Evolutionary conservation across 2,113 vertebrate species (phyloP), one percentile per base, ranked within the genome.

Genomic region (Clinocottus analis): DNA sequence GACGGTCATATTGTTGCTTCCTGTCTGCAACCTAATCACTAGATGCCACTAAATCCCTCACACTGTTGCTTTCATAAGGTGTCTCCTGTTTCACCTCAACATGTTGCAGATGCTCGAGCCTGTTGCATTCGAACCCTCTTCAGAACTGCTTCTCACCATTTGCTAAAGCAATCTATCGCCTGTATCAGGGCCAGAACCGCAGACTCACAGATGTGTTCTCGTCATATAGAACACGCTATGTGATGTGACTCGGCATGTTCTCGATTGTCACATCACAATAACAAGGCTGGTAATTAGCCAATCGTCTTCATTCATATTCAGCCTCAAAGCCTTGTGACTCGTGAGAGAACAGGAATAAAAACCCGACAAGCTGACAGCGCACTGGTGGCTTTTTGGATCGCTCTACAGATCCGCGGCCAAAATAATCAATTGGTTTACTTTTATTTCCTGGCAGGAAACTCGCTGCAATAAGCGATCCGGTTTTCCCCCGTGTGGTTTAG

Each of bases 311-410:
- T 49, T 56, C 58, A 69, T 64, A 45, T 21, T 33, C 11, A 73
- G 67, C 72, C 72, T 68, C 70, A 56, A 33, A 68, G 17, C 47
- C 0, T 45, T 43, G 45, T 71, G 58, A 82, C 7, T 29, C 37
- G 27, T 63, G 66, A 74, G 61, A 60, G 55, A 84, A 75, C 67
- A 81, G 43, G 85, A 80, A 45, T 72, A 64, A 72, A 41, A 68
- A 69, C 75, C 35, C 58, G 47, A 83, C 87, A 77, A 76, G 16
- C 69, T 85, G 70, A 91, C 80, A 16, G 79, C 47, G 39, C 66
- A 73, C 16, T 35, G 21, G 23, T 2, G n/a, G 59, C 19, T 69
- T 75, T 79, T 83, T 72, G 70, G 58, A 75, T 63, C 2, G 16
- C 43, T 75, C 43, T 59, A 21, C 53, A 47, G 13, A 73, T 77